Base-by-base conservation (phyloP, 2,888 invertebrate species). In the Hetaerina titia region DNA sequence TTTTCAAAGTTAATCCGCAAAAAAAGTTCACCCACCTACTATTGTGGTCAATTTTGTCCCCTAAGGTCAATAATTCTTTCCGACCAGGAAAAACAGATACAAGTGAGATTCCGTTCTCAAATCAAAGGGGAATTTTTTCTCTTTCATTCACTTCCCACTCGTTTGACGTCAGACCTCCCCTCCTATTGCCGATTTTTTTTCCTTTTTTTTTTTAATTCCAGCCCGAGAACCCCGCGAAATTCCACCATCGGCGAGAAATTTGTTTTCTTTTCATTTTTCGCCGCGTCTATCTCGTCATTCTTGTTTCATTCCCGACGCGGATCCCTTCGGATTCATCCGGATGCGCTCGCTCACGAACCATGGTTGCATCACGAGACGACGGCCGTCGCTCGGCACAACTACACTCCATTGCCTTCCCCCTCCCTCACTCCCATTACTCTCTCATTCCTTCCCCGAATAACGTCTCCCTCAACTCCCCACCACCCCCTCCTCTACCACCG, bases 361-460 rank as follows among this genome's bases (percentile, higher is more conserved):
- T 25, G 25, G 74, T 31, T 81, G 81, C 81, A 81, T 81, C 81
- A 31, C 81, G n/a, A 13, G 81, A 81, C 25, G 31, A 1, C 8
- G n/a, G n/a, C n/a, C n/a, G n/a, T n/a, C n/a, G 8, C 8, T 19
- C 69, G 69, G 60, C 58, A 90, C 60, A 60, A 90, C 90, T 58
- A 90, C 90, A 64, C 90, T 63, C 64, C 25, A 90, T 64, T 31
- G 25, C 90, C 64, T 64, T 64, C 19, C 64, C 22, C 31, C 90
- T 31, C 90, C 63, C 22, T 6, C n/a, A 9, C 69, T 22, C 17
- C 22, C 22, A 69, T 22, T 25, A 74, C 74, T 81, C 81, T 81
- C 13, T 31, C 11, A 31, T 81, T n/a, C 81, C 81, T 81, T 81
- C 81, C 81, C 25, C 81, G 81, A 81, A 81, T 81, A 31, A 9